Evolutionary conservation across 2,888 invertebrate species (phyloP).

Genomic region (Phymatocera aterrima): DNA sequence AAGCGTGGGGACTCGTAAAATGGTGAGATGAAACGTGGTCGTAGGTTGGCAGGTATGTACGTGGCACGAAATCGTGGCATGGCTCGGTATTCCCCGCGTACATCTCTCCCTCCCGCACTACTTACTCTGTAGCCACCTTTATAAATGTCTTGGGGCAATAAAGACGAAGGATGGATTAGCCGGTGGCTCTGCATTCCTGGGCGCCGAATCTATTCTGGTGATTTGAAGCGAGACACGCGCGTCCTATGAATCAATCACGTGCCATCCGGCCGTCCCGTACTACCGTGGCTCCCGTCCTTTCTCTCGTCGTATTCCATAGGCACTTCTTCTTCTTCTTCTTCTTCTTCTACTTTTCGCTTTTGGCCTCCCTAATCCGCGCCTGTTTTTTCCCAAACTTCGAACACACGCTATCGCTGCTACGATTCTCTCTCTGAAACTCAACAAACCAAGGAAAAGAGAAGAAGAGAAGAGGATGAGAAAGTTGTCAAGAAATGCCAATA

Average conservation of each 20-base stretch:
- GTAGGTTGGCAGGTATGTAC: slow-evolving; percentile 18
- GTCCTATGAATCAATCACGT: slow-evolving; percentile 74
- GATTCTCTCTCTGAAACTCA: not conserved
- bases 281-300: too few relatives aligned
- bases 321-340: not conserved
- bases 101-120: slow-evolving; percentile 6
- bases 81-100: not conserved
- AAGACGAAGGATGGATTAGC: slow-evolving; percentile 73
- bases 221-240: slow-evolving; percentile 74
- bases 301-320: not conserved
- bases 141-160: slow-evolving; percentile 72
- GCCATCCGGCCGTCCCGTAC: slow-evolving; percentile 47
- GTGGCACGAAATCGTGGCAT: not conserved
- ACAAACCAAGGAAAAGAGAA: not conserved
- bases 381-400: not conserved
- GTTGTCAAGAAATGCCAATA: not conserved
- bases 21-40: slow-evolving; percentile 38
- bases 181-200: slow-evolving; percentile 69
- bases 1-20: not conserved
- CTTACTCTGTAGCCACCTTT: slow-evolving; percentile 58
- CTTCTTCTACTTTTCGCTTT: not conserved
- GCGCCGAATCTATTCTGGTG: slow-evolving; percentile 73
- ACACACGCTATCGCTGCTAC: not conserved
- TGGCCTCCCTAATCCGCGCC: slow-evolving; percentile 30
- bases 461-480: not conserved